Conservation (phyloP, 2,113 vertebrate species). For the Odontesthes bonariensis region DNA sequence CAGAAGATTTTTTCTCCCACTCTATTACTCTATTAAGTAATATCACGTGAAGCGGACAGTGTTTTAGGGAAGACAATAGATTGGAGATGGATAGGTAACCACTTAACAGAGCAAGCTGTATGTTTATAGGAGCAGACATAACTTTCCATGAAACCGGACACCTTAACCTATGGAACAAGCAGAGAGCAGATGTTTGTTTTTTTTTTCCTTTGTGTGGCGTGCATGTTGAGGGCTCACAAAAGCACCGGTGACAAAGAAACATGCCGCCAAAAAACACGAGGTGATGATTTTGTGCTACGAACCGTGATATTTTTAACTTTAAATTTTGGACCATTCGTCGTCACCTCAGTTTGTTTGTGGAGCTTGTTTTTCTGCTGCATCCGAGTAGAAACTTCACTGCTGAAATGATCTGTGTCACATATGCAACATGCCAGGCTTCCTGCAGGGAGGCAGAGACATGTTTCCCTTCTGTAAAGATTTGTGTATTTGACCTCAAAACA, state of each 20-base stretch:
- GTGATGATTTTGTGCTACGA: neutral
- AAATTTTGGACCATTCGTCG: neutral
- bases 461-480: slow-evolving; percentile 11
- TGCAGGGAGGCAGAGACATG: neutral
- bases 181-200: neutral
- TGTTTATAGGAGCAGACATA: neutral
- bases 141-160: slow-evolving; percentile 15
- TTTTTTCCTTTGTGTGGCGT: neutral
- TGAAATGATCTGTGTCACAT: neutral
- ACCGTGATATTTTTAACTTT: neutral
- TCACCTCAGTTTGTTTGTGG: neutral
- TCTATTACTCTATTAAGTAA: no score
- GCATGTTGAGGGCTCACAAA: neutral
- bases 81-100: slow-evolving; percentile 8
- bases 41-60: neutral
- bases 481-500: slow-evolving; percentile 52
- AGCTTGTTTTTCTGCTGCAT: neutral
- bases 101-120: neutral
- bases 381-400: neutral
- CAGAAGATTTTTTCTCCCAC: neutral
- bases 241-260: neutral
- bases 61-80: neutral
- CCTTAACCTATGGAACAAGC: slow-evolving; percentile 8
- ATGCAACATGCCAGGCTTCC: neutral
- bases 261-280: neutral